Base-by-base conservation (phyloP, 1,140 invertebrate genomes). In the Drosophila trapezifrons region DNA sequence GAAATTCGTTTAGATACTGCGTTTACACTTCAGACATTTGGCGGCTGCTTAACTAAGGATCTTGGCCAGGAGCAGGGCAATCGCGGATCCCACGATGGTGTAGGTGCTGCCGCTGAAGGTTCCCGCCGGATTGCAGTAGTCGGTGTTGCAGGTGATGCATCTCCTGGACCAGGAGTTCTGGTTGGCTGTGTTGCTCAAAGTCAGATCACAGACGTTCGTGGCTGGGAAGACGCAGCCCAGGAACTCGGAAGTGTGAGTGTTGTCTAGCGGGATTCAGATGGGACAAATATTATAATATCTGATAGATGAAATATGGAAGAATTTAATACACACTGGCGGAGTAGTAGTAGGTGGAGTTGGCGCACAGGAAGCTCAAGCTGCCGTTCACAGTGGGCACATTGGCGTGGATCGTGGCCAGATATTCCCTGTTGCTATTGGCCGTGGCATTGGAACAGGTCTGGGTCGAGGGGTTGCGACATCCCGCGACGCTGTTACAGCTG, bases 121-220 rank as follows among this genome's bases (percentile, higher is more conserved):
- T 20, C 59, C 79, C 5, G 83, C 83, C 1, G 83, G 79, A 57
- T 67, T 80, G 40, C 80, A 85, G 6, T 69, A 58, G n/a, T 72
- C 57, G 1, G 2, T 15, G 27, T 35, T 32, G 57, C 83, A 86
- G 1, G 27, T 47, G 0, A 0, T 0, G 52, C 82, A 87, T 0
- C 4, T 10, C 20, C 6, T 55, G 0, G 1, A 0, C 51, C 60
- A 80, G 3, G 2, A 1, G 15, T 4, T 17, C 8, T 15, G 13
- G 1, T 56, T 38, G 8, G 43, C 38, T 1, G 38, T n/a, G 12
- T 49, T 74, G 9, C 1, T 38, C n/a, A 83, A 3, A 2, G 9
- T 18, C 2, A 87, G 43, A 2, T 5, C 0, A 20, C 83, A 87
- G 25, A 79, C 20, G 0, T 20, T 32, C 1, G 71, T 37, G 13